Conservation (phyloP, 2,888 invertebrate genomes). For the Eremobia ochroleuca region DNA sequence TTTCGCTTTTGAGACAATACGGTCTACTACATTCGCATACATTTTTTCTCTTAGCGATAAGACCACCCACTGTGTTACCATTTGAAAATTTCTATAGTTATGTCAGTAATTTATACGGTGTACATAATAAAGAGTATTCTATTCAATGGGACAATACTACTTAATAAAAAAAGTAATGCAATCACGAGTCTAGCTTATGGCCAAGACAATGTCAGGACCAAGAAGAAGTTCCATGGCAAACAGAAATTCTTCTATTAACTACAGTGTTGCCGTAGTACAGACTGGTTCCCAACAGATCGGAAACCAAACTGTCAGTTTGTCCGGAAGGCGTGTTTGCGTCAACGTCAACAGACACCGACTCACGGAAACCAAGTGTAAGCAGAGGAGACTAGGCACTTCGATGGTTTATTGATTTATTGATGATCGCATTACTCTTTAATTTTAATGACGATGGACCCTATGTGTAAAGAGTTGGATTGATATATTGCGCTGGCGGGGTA, state of each 20-base stretch:
- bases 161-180: background rate
- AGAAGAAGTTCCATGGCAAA: background rate
- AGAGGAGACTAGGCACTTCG: background rate
- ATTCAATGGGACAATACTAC: background rate
- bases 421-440: background rate
- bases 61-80: no score
- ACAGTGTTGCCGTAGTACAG: background rate
- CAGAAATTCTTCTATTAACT: background rate
- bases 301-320: constrained; percentile 17
- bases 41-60: no score
- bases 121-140: no score
- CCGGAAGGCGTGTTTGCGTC: constrained; percentile 10
- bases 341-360: constrained; percentile 10
- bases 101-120: no score
- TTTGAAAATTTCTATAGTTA: no score
- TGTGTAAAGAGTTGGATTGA: background rate
- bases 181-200: background rate
- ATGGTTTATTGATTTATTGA: constrained; percentile 4
- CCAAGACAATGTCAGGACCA: background rate
- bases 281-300: constrained; percentile 9
- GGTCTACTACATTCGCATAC: no score
- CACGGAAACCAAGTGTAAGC: constrained; percentile 39
- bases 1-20: background rate
- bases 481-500: background rate
- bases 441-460: background rate